Percentiles rank a stretch among this genome's conserved stretches.
phyloP scores from a whole-genome alignment of 2,888 invertebrate species.

The Diarsia rubi region DNA sequence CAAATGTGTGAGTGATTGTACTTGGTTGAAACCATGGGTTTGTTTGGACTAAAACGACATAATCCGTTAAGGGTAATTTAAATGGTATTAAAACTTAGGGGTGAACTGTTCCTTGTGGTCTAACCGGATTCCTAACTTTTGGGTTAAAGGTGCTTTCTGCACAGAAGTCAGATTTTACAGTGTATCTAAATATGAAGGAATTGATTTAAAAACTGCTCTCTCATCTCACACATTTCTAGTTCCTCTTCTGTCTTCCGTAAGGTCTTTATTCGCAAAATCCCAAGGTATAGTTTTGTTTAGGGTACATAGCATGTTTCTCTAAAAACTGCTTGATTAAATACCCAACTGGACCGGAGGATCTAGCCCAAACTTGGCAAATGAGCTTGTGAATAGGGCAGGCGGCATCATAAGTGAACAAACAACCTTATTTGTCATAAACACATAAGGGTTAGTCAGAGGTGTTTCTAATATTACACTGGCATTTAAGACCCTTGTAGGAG shows the following conservation, averaged over 20 bases:
- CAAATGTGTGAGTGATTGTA: not conserved
- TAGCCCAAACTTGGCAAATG: not conserved
- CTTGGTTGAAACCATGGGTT: slow-evolving; percentile 18
- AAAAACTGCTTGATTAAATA: not conserved
- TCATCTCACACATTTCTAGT: not conserved
- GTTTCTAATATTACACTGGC: too few species aligned
- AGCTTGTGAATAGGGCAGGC: not conserved
- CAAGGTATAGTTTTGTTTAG: not conserved
- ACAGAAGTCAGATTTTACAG: not conserved
- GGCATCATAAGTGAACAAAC: too few species aligned
- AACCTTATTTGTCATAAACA: too few species aligned
- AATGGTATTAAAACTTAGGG: not conserved
- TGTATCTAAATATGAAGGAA: not conserved
- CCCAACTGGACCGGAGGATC: not conserved
- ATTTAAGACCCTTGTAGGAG: too few species aligned
- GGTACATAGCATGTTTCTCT: not conserved
- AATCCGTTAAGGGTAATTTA: slow-evolving; percentile 1
- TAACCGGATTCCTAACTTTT: not conserved
- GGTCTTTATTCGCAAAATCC: not conserved
- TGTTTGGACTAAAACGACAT: slow-evolving; percentile 20
- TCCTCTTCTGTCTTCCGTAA: not conserved
- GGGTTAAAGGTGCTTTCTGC: not conserved
- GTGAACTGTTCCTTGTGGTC: not conserved
- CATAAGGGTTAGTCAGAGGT: too few species aligned
- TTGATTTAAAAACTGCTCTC: not conserved